Evolutionary conservation across 2,113 vertebrate genomes (phyloP).

Genomic region (Strigops habroptila): DNA sequence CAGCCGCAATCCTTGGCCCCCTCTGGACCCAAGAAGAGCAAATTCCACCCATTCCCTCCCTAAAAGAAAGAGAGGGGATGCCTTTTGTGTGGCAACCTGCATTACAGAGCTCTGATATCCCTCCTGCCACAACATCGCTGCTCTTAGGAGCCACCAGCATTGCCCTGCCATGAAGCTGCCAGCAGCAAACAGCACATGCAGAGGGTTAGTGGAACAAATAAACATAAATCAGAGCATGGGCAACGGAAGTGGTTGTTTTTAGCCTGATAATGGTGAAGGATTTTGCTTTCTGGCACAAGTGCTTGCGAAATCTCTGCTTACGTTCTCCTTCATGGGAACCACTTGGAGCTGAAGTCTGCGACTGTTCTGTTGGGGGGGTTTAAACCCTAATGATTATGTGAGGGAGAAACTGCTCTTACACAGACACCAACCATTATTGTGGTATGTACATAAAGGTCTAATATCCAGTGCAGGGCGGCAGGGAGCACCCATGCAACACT

Average conservation of each 20-base stretch:
- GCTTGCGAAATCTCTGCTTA: neutral
- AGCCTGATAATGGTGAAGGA: neutral
- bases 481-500: neutral
- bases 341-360: neutral
- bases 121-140: neutral
- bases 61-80: neutral
- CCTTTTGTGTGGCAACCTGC: neutral
- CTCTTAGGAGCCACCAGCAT: neutral
- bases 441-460: neutral
- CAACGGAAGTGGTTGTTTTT: neutral
- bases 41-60: neutral
- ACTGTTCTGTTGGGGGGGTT: neutral
- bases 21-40: neutral
- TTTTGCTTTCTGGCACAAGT: neutral
- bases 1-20: neutral
- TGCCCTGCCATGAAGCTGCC: neutral
- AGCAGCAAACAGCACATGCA: neutral
- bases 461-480: neutral
- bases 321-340: neutral
- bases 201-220: neutral
- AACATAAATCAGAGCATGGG: fast-evolving
- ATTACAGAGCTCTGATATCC: fast-evolving
- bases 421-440: neutral
- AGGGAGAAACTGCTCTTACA: neutral
- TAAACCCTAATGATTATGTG: neutral